Evolutionary conservation across 1,140 invertebrate species (phyloP), one percentile per base, ranked within the genome.

Genomic region (Zaprionus kolodkinae): DNA sequence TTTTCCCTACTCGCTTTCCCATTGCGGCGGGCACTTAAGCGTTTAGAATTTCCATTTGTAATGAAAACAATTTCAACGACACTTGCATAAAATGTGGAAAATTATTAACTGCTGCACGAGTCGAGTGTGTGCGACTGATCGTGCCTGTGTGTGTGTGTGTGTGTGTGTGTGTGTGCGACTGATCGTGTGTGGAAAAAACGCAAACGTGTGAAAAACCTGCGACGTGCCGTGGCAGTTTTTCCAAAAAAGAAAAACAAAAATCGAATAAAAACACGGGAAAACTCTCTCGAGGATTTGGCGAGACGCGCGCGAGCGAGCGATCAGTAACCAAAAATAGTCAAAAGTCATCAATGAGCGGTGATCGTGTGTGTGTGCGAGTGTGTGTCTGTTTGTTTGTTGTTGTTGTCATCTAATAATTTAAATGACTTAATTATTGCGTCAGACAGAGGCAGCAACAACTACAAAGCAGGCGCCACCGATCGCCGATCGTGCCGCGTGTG

Each of bases 351-450:
- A 72, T 77, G 74, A 73, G 33, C 30, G 52, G 56, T 50, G 52
- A 48, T 60, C 50, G 62, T 38, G 17, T 65, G 68, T 65, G 54
- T 72, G 36, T 25, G 52, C 35, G 2, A 15, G 13, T 40, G 38
- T 40, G 0, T n/a, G 38, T 67, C 17, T 68, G 43, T 59, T 38
- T 59, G 33, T 71, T 71, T 35, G 68, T 57, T 76, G 69, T 85
- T 77, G 81, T 72, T 80, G 85, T 88, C 86, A 85, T 89, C 85
- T 89, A 89, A 89, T 89, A 89, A 85, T 79, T 89, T 81, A 89
- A 89, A 81, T 89, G 86, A 85, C 85, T 89, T 89, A 81, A 89
- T 89, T 89, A 89, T 89, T 89, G 85, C 86, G 85, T 89, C 85
- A 89, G 85, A 89, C 85, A 81, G 40, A 3, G 6, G 73, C 69